Evolutionary conservation across 2,888 invertebrate species (phyloP).

Genomic region (Pristionchus japonicus): DNA sequence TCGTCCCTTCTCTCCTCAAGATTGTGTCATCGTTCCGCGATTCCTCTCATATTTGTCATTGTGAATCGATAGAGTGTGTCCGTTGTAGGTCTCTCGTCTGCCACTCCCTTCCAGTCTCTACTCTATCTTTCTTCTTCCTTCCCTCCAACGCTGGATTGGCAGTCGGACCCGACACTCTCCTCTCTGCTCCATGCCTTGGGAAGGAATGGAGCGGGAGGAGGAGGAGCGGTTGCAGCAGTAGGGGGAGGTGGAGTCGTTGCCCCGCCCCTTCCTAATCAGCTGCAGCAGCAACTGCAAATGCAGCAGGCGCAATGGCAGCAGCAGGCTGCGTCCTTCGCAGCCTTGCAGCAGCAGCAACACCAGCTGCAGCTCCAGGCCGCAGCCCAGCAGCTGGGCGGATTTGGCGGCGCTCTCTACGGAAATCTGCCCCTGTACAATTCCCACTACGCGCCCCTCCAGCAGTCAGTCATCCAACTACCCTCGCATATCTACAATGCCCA

Average conservation of each 20-base stretch:
- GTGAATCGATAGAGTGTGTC: neutral
- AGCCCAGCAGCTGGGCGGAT: neutral
- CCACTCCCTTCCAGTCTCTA: neutral
- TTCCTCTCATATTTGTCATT: conserved; percentile 12
- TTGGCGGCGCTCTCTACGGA: neutral
- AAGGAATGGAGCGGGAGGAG: conserved; percentile 18
- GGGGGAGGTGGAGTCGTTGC: neutral
- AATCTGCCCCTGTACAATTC: neutral
- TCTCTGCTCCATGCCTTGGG: conserved; percentile 19
- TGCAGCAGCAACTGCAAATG: neutral
- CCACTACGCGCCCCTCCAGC: neutral
- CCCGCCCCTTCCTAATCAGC: neutral
- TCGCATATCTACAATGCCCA: neutral
- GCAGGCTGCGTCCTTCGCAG: neutral
- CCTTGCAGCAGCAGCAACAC: neutral
- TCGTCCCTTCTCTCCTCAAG: neutral
- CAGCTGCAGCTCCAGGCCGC: neutral
- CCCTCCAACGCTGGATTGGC: conserved; percentile 38
- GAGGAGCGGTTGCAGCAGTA: neutral
- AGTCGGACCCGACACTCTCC: conserved; percentile 14
- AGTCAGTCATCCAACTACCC: neutral
- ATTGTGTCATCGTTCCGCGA: conserved; percentile 8
- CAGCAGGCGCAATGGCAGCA: neutral
- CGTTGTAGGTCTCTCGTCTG: neutral
- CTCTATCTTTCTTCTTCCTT: no score